Conservation (phyloP, 2,113 vertebrate species). For the Sinocyclocheilus rhinocerous region DNA sequence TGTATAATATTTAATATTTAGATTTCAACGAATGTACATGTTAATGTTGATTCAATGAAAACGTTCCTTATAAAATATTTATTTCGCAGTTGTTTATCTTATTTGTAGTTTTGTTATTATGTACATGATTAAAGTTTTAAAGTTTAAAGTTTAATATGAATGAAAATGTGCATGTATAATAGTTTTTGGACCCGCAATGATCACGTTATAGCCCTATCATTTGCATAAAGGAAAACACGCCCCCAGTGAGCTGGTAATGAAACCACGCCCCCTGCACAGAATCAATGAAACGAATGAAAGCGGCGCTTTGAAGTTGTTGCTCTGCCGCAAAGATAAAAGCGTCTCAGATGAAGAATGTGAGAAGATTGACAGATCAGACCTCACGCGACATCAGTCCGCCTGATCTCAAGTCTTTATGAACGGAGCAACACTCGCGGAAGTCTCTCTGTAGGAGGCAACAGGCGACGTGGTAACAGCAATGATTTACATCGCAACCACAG, state of each 20-base stretch:
- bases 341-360: background rate
- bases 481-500: background rate
- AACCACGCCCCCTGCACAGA: constrained; percentile 9
- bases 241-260: constrained; percentile 18
- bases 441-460: background rate
- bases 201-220: background rate
- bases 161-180: background rate
- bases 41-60: no score
- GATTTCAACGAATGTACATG: no score
- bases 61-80: no score
- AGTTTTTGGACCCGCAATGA: background rate
- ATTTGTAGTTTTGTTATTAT: background rate
- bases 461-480: constrained; percentile 29
- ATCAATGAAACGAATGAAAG: constrained; percentile 69
- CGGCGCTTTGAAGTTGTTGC: background rate
- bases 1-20: no score
- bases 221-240: constrained; percentile 5
- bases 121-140: background rate
- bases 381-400: background rate
- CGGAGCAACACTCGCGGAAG: background rate
- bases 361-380: background rate
- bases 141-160: background rate
- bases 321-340: background rate
- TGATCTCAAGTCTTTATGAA: background rate
- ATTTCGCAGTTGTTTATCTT: background rate